Percentiles rank a stretch among this genome's conserved stretches.
Evolutionary conservation across 2,888 invertebrate species (phyloP).

Genomic region (Apamea crenata): DNA sequence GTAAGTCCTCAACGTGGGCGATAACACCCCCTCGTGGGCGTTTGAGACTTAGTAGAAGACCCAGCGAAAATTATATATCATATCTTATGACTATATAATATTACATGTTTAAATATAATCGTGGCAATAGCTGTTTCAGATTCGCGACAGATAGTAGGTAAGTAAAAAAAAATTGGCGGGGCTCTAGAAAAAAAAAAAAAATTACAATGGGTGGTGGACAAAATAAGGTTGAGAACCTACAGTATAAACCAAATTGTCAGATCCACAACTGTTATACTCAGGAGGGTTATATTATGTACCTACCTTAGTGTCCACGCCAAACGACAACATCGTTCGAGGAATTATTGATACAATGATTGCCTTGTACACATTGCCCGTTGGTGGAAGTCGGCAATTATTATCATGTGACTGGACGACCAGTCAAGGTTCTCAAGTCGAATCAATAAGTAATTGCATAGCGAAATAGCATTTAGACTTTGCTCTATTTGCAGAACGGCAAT

Average conservation of each 20-base stretch:
- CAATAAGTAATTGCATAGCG: conserved; percentile 31
- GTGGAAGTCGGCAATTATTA: conserved; percentile 33
- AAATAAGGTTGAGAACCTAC: background rate
- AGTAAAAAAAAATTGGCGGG: background rate
- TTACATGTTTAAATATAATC: too few species aligned
- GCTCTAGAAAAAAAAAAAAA: background rate
- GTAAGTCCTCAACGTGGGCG: background rate
- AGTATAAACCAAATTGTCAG: background rate
- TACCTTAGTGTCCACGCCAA: background rate
- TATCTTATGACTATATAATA: too few species aligned
- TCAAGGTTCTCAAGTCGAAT: conserved; percentile 42
- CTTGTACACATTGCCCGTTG: conserved; percentile 13
- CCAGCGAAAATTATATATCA: too few species aligned
- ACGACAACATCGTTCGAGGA: conserved; percentile 13
- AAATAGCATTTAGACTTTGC: conserved; percentile 30
- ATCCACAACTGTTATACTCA: background rate
- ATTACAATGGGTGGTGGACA: background rate
- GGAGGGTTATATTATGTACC: background rate
- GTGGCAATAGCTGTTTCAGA: too few species aligned
- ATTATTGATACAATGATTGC: conserved; percentile 45
- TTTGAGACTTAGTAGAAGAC: background rate
- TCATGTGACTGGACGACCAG: conserved; percentile 8
- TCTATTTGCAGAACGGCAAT: conserved; percentile 48
- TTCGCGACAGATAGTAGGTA: too few species aligned
- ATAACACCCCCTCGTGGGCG: background rate